Percentiles rank a stretch among this genome's conserved stretches.
These are phyloP conservation scores for Bellardia bayeri DNA, from an alignment of 2,888 invertebrate genomes.

Conservation along the genomic window DNA sequence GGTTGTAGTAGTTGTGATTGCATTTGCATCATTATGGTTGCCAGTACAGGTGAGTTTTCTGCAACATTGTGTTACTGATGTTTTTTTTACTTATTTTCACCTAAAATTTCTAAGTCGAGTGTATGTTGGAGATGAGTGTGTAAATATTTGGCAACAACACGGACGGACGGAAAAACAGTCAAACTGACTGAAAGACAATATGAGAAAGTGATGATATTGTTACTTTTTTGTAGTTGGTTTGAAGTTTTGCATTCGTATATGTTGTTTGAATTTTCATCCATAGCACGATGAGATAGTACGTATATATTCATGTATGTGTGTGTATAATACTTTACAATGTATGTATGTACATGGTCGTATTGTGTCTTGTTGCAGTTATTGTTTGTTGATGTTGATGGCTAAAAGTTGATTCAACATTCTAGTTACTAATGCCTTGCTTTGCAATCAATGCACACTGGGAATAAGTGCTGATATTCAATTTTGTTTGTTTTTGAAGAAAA, in stretches of 20 bases:
- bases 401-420: constrained; percentile 45
- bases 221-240: constrained; percentile 5
- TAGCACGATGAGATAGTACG: not conserved
- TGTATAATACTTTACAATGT: not conserved
- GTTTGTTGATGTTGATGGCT: constrained; percentile 42
- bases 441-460: constrained; percentile 54
- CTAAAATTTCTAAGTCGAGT: not conserved
- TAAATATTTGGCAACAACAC: constrained; percentile 51
- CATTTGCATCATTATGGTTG: constrained; percentile 97
- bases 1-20: constrained; percentile 95
- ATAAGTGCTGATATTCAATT: too few relatives aligned
- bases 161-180: constrained; percentile 1
- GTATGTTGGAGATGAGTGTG: constrained; percentile 12
- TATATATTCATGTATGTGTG: not conserved
- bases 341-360: not conserved
- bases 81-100: not conserved
- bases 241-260: not conserved
- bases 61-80: constrained; percentile 34
- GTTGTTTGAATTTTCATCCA: constrained; percentile 5
- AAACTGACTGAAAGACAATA: constrained; percentile 32
- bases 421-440: constrained; percentile 40
- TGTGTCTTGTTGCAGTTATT: constrained; percentile 39
- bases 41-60: constrained; percentile 91
- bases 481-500: too few relatives aligned
- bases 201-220: constrained; percentile 56